Evolutionary conservation across 2,888 invertebrate genomes (phyloP).

Genomic region (Boloria euphrosyne): DNA sequence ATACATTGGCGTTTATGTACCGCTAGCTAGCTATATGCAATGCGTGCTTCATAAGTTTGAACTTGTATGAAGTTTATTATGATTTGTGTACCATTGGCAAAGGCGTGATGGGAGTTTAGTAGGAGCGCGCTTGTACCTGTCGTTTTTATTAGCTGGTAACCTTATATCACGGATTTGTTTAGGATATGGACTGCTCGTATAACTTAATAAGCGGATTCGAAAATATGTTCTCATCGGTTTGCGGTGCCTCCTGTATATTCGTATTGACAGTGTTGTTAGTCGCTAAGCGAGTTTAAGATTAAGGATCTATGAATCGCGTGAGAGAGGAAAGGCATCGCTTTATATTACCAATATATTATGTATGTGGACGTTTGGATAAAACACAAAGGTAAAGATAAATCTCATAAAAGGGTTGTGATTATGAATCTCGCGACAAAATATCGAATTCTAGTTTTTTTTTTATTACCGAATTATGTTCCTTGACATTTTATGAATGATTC

Average conservation of each 20-base stretch:
- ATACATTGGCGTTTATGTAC: conserved; percentile 67
- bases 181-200: conserved; percentile 44
- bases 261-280: conserved; percentile 38
- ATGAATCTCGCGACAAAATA: too few relatives aligned
- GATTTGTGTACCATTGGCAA: conserved; percentile 72
- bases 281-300: conserved; percentile 37
- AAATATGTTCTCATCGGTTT: conserved; percentile 28
- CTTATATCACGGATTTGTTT: conserved; percentile 51
- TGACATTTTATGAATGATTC: too few relatives aligned
- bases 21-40: conserved; percentile 65
- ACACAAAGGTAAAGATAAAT: too few relatives aligned
- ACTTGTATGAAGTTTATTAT: conserved; percentile 64
- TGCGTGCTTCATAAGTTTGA: conserved; percentile 63
- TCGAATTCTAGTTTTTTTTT: too few relatives aligned
- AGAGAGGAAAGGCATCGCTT: conserved; percentile 37
- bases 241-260: conserved; percentile 27
- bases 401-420: too few relatives aligned
- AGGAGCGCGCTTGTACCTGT: conserved; percentile 57
- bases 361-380: too few relatives aligned
- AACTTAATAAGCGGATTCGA: conserved; percentile 33
- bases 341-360: not conserved
- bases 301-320: conserved; percentile 43
- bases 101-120: conserved; percentile 68
- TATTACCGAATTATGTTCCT: too few relatives aligned
- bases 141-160: conserved; percentile 54